Conservation (phyloP, 2,797 vertebrate genomes). For the Neosilurus mollespiculum region DNA sequence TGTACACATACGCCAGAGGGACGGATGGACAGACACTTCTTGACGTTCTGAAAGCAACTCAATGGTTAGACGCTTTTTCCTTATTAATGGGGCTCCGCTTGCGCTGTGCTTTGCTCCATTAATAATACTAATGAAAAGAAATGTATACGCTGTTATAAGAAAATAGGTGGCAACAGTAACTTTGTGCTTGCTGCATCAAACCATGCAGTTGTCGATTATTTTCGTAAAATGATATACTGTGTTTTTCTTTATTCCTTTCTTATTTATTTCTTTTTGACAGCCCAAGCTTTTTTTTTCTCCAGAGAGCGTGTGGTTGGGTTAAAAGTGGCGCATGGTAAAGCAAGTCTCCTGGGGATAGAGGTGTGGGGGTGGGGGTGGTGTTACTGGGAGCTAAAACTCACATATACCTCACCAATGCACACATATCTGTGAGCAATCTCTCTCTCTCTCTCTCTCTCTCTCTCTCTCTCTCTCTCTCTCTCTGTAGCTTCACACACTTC, state of each 20-base stretch:
- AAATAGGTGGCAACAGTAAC: not conserved
- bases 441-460: too few species aligned
- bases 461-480: too few species aligned
- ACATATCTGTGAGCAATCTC: constrained; percentile 15
- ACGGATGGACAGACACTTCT: too few species aligned
- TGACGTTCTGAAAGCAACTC: too few species aligned
- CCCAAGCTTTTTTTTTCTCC: not conserved
- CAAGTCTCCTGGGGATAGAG: constrained; percentile 17
- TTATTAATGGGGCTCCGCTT: too few species aligned
- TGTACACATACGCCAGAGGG: too few species aligned
- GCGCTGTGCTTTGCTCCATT: too few species aligned
- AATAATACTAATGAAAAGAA: too few species aligned
- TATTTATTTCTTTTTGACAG: constrained; percentile 20
- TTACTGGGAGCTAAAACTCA: constrained; percentile 20
- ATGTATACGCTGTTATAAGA: too few species aligned
- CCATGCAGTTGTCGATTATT: not conserved
- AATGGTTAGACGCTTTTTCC: too few species aligned
- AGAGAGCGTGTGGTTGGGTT: constrained; percentile 28
- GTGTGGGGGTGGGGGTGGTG: constrained; percentile 8
- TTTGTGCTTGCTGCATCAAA: not conserved
- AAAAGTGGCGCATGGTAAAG: constrained; percentile 21
- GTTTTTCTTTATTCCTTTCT: not conserved
- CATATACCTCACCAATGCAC: not conserved
- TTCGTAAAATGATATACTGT: not conserved
- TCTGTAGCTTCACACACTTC: constrained; percentile 9